These are phyloP conservation scores for Oncorhynchus keta DNA, from an alignment of 2,113 vertebrate species.

Conservation along the genomic window DNA sequence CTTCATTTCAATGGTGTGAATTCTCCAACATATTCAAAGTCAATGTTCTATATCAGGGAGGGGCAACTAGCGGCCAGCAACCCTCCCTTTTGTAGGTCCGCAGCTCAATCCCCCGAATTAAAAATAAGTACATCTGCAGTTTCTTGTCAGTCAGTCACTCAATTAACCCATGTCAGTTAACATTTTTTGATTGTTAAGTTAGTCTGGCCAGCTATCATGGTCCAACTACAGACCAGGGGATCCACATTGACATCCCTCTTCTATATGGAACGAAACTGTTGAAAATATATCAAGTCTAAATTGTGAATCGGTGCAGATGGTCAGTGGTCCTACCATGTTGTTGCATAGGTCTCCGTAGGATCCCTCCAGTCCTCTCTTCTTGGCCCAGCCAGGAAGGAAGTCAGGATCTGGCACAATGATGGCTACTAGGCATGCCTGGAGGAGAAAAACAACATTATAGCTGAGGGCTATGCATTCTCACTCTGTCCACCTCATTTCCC, in stretches of 20 bases:
- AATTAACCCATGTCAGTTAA: no score
- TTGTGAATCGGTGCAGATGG: neutral
- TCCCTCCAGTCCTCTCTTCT: constrained; percentile 81
- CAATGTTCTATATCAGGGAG: neutral
- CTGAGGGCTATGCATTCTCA: neutral
- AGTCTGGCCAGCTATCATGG: no score
- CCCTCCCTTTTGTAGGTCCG: no score
- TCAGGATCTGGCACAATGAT: constrained; percentile 91
- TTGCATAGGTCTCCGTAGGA: constrained; percentile 85
- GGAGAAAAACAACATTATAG: constrained; percentile 12
- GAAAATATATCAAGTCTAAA: neutral
- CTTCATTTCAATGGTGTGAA: no score
- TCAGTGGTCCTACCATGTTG: constrained; percentile 75
- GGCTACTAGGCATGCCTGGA: constrained; percentile 87
- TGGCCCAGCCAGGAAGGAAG: constrained; percentile 79
- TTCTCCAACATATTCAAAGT: constrained; percentile 2
- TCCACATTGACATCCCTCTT: neutral
- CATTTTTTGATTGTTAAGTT: no score
- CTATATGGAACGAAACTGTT: neutral
- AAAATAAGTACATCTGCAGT: no score
- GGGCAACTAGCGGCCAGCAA: no score
- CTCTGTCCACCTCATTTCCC: no score
- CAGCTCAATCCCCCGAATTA: no score
- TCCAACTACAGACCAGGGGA: neutral
- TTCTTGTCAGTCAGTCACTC: no score